These are phyloP conservation scores for Cheilosia impressa DNA, from an alignment of 2,888 invertebrate species.

Conservation along the genomic window DNA sequence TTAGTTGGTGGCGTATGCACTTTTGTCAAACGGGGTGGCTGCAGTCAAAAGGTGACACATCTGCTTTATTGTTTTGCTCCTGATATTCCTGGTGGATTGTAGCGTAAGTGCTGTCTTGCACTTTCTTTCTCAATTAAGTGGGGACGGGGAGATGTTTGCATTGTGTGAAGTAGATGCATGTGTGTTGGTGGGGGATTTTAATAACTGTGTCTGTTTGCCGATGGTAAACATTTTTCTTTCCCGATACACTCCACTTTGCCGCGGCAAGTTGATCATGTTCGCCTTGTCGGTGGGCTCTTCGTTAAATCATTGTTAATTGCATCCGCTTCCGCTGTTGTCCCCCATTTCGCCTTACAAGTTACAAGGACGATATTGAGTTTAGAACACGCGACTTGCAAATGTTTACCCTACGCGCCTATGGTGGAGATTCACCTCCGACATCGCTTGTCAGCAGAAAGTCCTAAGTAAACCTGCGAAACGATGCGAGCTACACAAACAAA, in stretches of 20 bases:
- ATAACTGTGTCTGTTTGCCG: slow-evolving; percentile 65
- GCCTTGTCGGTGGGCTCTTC: slow-evolving; percentile 2
- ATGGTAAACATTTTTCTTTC: slow-evolving; percentile 55
- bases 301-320: slow-evolving; percentile 65
- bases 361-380: slow-evolving; percentile 33
- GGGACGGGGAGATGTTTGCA: slow-evolving; percentile 26
- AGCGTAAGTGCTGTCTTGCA: slow-evolving; percentile 11
- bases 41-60: slow-evolving; percentile 52
- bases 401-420: slow-evolving; percentile 40
- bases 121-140: slow-evolving; percentile 59
- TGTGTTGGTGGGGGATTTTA: slow-evolving; percentile 62
- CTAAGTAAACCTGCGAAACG: slow-evolving; percentile 42
- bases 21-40: slow-evolving; percentile 4
- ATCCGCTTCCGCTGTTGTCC: slow-evolving; percentile 42
- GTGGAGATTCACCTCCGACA: slow-evolving; percentile 2
- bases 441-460: slow-evolving; percentile 50
- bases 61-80: slow-evolving; percentile 64
- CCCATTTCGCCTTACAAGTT: slow-evolving; percentile 5
- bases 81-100: slow-evolving; percentile 11
- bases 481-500: slow-evolving; percentile 44
- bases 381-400: slow-evolving; percentile 21
- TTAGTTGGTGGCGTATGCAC: slow-evolving; percentile 7
- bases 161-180: slow-evolving; percentile 37
- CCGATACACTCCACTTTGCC: neutral
- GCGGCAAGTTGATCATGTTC: slow-evolving; percentile 25